Evolutionary conservation across 53 echinoderm and acorn worm species (phyloP).

Genomic region (Holothuria scabra): DNA sequence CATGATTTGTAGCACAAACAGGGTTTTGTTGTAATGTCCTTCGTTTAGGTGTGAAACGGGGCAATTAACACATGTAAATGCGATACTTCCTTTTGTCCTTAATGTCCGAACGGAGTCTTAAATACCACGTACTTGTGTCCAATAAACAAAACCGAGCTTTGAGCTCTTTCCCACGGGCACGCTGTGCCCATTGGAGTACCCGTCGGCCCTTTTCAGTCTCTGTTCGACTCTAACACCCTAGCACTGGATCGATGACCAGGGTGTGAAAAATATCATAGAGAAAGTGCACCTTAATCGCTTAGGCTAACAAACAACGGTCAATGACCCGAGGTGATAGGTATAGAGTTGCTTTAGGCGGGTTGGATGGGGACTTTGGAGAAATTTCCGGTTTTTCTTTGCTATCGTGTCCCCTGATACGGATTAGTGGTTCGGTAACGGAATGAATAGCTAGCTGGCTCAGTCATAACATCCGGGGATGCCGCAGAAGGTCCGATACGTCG

Average conservation of each 20-base stretch:
- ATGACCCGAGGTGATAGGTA: slow-evolving; percentile 37
- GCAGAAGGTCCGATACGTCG: no score
- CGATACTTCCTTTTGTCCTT: slow-evolving; percentile 9
- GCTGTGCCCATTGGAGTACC: background rate
- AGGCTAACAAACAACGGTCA: slow-evolving; percentile 39
- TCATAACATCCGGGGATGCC: slow-evolving; percentile 36
- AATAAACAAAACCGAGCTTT: slow-evolving; percentile 17
- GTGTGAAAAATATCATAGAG: slow-evolving; percentile 23
- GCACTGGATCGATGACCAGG: slow-evolving; percentile 16
- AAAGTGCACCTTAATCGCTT: background rate
- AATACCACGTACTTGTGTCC: slow-evolving; percentile 24
- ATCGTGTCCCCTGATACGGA: slow-evolving; percentile 42
- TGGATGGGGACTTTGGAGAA: slow-evolving; percentile 5
- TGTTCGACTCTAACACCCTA: background rate
- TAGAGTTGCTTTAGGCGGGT: slow-evolving; percentile 14
- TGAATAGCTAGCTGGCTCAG: slow-evolving; percentile 37
- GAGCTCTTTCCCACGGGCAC: background rate
- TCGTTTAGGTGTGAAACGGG: slow-evolving; percentile 20
- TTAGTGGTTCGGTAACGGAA: slow-evolving; percentile 17
- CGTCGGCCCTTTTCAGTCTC: slow-evolving; percentile 8
- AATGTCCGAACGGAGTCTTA: slow-evolving; percentile 9
- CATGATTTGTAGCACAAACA: slow-evolving; percentile 32
- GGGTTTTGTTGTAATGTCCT: slow-evolving; percentile 8
- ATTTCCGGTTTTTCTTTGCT: slow-evolving; percentile 26
- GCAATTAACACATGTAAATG: slow-evolving; percentile 39